Conservation (phyloP, 2,888 invertebrate genomes). For the Tupiocoris notatus region DNA sequence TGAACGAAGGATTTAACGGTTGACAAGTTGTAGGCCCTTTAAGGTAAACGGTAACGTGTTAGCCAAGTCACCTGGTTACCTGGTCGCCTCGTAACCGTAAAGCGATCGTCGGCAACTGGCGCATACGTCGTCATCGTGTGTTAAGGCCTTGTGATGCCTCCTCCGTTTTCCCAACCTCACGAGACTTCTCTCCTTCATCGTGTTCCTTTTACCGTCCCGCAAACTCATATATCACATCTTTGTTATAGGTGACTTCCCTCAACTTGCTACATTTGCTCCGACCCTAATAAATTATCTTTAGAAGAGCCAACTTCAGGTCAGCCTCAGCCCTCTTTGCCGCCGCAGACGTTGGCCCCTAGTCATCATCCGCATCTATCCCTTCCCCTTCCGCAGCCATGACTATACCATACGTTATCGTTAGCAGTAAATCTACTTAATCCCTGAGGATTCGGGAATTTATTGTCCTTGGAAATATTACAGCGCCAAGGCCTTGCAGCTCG, state of each 20-base stretch:
- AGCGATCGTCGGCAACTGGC: not conserved
- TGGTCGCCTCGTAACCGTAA: not conserved
- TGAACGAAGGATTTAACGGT: conserved; percentile 16
- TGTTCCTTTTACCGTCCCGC: conserved; percentile 18
- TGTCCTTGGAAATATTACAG: conserved; percentile 40
- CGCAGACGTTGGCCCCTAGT: not conserved
- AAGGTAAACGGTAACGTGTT: not conserved
- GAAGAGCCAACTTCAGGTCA: conserved; percentile 41
- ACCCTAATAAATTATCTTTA: conserved; percentile 42
- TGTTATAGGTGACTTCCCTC: conserved; percentile 41
- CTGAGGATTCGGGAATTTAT: conserved; percentile 39
- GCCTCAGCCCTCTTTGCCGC: conserved; percentile 2
- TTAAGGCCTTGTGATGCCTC: not conserved
- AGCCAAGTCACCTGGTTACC: not conserved
- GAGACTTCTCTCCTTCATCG: conserved; percentile 14
- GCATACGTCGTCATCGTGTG: not conserved
- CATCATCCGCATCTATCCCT: conserved; percentile 1
- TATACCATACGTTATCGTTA: conserved; percentile 39
- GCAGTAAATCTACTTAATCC: conserved; percentile 42
- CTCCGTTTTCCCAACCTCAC: too few relatives aligned
- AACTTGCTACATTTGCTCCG: conserved; percentile 39
- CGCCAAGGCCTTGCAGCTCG: not conserved
- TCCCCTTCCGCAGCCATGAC: conserved; percentile 17
- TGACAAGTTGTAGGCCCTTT: conserved; percentile 3
- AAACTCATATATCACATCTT: conserved; percentile 40